Evolutionary conservation across 2,113 vertebrate species (phyloP).

Genomic region (Barbus barbus): DNA sequence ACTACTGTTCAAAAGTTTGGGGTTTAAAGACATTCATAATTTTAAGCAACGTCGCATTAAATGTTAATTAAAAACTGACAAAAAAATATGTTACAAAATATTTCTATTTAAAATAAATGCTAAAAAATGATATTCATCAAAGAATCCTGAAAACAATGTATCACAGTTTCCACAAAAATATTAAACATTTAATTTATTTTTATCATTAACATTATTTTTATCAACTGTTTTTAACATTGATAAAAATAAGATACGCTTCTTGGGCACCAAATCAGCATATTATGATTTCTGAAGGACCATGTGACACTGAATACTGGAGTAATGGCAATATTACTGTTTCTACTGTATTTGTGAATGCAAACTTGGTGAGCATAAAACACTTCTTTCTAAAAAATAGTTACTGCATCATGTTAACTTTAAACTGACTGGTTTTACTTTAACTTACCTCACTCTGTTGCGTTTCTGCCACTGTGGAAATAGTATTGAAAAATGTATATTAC

Average conservation of each 20-base stretch:
- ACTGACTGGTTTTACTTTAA: not conserved
- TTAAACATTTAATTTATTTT: too few species aligned
- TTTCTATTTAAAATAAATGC: not conserved
- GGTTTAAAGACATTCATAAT: not conserved
- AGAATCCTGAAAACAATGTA: not conserved
- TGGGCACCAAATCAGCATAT: not conserved
- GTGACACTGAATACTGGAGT: not conserved
- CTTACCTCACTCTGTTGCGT: slow-evolving; percentile 33
- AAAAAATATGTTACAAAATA: not conserved
- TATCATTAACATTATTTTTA: too few species aligned
- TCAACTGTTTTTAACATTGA: not conserved
- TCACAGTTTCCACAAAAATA: not conserved
- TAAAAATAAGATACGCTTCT: not conserved
- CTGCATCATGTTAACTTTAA: not conserved
- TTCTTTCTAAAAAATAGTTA: not conserved
- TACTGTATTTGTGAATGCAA: not conserved
- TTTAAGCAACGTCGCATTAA: not conserved
- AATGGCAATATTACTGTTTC: not conserved
- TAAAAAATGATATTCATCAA: not conserved
- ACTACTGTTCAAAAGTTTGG: not conserved
- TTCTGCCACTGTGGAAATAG: slow-evolving; percentile 26
- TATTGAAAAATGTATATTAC: not conserved
- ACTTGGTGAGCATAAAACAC: not conserved
- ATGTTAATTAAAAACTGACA: not conserved
- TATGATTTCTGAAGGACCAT: not conserved